Percentiles rank a stretch among this genome's conserved stretches.
Evolutionary conservation across 2,888 invertebrate genomes (phyloP).

Genomic region (Cyaniris semiargus): DNA sequence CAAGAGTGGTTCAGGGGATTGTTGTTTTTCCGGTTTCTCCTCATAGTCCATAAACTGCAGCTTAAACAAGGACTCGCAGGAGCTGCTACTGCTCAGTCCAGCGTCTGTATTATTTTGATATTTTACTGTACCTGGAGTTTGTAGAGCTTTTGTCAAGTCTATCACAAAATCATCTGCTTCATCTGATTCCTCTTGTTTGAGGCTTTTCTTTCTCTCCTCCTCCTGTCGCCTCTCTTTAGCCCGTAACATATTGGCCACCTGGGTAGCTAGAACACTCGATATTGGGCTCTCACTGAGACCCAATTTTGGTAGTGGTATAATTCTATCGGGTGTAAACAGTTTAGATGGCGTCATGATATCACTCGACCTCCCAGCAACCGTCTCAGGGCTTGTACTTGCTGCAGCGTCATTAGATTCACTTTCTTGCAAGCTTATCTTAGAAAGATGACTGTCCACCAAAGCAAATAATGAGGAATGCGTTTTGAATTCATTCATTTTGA

Average conservation of each 20-base stretch:
- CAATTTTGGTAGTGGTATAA: constrained; percentile 56
- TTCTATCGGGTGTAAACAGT: constrained; percentile 50
- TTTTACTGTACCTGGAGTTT: constrained; percentile 45
- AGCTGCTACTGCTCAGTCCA: constrained; percentile 52
- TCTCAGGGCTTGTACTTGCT: background rate
- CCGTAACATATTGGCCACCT: constrained; percentile 67
- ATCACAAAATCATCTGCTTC: constrained; percentile 57
- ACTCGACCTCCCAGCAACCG: background rate
- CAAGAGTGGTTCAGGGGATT: constrained; percentile 47
- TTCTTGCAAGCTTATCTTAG: constrained; percentile 56
- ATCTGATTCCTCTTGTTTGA: constrained; percentile 52
- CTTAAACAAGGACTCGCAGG: constrained; percentile 57
- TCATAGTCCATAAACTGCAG: constrained; percentile 48
- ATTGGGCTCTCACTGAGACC: constrained; percentile 53
- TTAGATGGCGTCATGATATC: constrained; percentile 46
- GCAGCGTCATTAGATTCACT: constrained; percentile 44
- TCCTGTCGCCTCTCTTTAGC: constrained; percentile 59
- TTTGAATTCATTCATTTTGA: constrained; percentile 58
- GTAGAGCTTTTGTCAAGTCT: constrained; percentile 61
- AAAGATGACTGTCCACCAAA: constrained; percentile 67
- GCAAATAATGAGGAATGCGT: constrained; percentile 64
- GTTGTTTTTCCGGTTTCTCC: constrained; percentile 38
- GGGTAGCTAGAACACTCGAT: constrained; percentile 55
- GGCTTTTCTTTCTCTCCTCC: constrained; percentile 51
- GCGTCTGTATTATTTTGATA: constrained; percentile 40